phyloP scores from a whole-genome alignment of 2,113 vertebrate species.

The Rousettus leschenaultii region DNA sequence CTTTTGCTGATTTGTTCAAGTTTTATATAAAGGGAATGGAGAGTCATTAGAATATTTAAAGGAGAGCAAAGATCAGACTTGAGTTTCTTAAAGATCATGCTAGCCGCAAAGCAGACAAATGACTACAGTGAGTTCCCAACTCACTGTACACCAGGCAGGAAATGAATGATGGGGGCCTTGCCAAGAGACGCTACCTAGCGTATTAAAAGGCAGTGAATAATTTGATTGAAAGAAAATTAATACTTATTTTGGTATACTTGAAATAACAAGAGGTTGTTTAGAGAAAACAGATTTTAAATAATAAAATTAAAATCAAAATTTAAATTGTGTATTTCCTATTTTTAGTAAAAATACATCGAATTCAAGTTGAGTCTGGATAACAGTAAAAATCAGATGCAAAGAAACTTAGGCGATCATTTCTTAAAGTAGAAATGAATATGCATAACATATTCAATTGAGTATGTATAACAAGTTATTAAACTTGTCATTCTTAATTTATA shows the following conservation, averaged over 20 bases:
- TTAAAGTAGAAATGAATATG: not conserved
- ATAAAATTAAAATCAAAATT: not conserved
- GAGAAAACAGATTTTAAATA: conserved; percentile 44
- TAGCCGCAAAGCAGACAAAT: not conserved
- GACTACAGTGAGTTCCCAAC: not conserved
- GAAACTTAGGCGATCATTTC: not conserved
- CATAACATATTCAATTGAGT: not conserved
- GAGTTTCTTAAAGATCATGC: not conserved
- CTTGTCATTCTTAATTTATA: not conserved
- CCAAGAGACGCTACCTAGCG: not conserved
- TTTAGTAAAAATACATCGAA: not conserved
- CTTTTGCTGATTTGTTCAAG: not conserved
- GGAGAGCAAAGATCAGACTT: not conserved
- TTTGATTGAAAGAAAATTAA: not conserved
- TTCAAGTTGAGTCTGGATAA: not conserved
- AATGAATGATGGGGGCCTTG: not conserved
- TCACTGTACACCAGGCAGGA: not conserved
- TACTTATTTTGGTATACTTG: conserved; percentile 13
- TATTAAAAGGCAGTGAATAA: not conserved
- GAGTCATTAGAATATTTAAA: not conserved
- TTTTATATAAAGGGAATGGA: not conserved
- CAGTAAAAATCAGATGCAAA: not conserved
- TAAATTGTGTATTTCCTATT: not conserved
- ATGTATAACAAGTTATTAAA: not conserved
- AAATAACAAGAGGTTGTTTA: conserved; percentile 22